These are phyloP conservation scores for Hylaea fasciaria DNA, from an alignment of 2,888 invertebrate genomes.

Conservation along the genomic window DNA sequence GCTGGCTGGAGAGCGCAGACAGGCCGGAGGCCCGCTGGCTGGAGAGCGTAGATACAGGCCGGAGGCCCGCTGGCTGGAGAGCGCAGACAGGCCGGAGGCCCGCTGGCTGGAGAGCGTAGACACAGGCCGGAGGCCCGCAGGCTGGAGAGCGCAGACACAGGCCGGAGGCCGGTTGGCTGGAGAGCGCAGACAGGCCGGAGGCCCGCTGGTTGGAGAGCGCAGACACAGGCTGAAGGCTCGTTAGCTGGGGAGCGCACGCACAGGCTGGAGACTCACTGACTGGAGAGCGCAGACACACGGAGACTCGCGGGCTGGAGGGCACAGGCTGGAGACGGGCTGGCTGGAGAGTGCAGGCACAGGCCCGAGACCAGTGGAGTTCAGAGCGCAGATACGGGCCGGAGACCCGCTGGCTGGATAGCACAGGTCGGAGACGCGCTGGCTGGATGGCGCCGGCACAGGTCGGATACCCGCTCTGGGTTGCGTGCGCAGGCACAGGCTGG, in stretches of 20 bases:
- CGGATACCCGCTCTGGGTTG: background rate
- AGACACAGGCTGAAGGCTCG: background rate
- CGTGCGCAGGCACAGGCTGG: background rate
- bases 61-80: background rate
- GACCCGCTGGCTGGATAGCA: background rate
- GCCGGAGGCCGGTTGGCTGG: background rate
- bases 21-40: background rate
- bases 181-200: background rate
- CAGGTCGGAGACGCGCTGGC: background rate
- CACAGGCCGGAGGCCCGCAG: background rate
- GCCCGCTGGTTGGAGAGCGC: conserved; percentile 5
- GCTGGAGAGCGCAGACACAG: background rate
- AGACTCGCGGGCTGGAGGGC: too few species aligned
- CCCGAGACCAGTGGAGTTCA: background rate
- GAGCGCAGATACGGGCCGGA: conserved; percentile 1
- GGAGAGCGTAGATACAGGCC: background rate
- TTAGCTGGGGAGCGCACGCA: background rate
- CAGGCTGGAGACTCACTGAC: background rate
- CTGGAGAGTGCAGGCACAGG: conserved; percentile 3
- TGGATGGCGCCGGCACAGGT: background rate
- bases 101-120: conserved; percentile 5
- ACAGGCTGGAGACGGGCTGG: background rate
- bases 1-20: background rate
- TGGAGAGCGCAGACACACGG: background rate
- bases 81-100: conserved; percentile 5